phyloP scores from a whole-genome alignment of 1,140 invertebrate species.

The Homalodisca vitripennis region DNA sequence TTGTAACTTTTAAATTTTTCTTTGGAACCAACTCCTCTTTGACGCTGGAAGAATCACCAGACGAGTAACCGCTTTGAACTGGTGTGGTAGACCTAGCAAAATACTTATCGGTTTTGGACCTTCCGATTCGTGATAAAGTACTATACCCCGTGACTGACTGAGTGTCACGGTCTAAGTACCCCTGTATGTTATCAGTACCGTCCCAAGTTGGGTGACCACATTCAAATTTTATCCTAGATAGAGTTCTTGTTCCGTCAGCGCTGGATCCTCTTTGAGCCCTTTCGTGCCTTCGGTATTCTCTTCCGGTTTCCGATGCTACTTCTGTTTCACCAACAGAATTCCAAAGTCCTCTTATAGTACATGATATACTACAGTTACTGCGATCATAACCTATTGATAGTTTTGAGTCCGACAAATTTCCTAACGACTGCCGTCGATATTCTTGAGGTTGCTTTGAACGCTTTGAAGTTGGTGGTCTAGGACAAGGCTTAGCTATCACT shows the following conservation, averaged over 20 bases:
- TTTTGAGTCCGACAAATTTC: conserved; percentile 42
- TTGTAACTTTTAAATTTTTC: background rate
- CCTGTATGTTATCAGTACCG: background rate
- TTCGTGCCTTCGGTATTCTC: conserved; percentile 33
- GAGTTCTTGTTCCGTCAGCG: conserved; percentile 34
- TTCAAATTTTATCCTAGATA: conserved; percentile 25
- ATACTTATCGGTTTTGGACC: conserved; percentile 30
- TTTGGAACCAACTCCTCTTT: conserved; percentile 24
- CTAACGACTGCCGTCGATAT: conserved; percentile 41
- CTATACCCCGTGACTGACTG: conserved; percentile 28
- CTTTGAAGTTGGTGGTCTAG: conserved; percentile 37
- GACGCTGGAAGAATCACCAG: conserved; percentile 15
- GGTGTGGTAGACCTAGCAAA: conserved; percentile 23
- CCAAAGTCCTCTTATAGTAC: conserved; percentile 37
- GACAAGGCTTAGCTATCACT: conserved; percentile 43
- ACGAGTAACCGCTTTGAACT: conserved; percentile 27
- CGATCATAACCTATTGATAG: conserved; percentile 37
- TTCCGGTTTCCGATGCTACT: conserved; percentile 19
- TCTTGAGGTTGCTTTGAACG: conserved; percentile 36
- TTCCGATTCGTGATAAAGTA: conserved; percentile 38
- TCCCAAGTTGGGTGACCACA: conserved; percentile 31
- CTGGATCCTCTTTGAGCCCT: conserved; percentile 37
- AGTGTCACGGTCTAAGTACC: conserved; percentile 8
- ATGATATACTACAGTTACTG: conserved; percentile 35
- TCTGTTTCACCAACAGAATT: conserved; percentile 37